These are phyloP conservation scores for Coelinius sp. DNA, from an alignment of 2,888 invertebrate genomes.

Conservation along the genomic window DNA sequence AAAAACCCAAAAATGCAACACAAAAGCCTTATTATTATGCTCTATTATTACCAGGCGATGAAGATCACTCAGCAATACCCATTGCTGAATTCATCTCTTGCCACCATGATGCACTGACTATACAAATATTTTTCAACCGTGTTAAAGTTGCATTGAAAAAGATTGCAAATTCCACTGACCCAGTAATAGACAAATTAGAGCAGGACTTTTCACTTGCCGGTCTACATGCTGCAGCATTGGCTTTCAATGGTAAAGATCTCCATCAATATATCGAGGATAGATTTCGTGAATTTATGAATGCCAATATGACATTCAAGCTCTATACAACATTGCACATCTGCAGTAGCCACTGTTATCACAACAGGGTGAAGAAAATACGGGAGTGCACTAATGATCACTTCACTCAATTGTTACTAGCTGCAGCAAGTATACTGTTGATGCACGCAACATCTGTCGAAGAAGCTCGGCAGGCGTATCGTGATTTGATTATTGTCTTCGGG, in stretches of 20 bases:
- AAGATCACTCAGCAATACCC: not conserved
- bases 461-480: not conserved
- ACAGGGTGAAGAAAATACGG: not conserved
- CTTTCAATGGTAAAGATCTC: not conserved
- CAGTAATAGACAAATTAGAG: not conserved
- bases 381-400: not conserved
- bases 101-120: not conserved
- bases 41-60: not conserved
- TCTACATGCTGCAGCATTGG: not conserved
- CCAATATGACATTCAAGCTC: not conserved
- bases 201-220: not conserved
- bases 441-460: not conserved
- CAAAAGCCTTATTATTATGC: not conserved
- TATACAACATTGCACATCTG: not conserved
- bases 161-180: not conserved
- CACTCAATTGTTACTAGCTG: not conserved
- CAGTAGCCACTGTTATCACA: not conserved
- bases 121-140: not conserved
- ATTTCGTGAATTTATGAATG: not conserved
- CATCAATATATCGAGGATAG: not conserved
- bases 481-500: not conserved
- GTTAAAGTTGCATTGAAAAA: not conserved
- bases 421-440: not conserved
- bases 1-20: not conserved
- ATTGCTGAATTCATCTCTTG: conserved; percentile 6